phyloP scores from a whole-genome alignment of 2,113 vertebrate genomes.

The Maccullochella peelii region DNA sequence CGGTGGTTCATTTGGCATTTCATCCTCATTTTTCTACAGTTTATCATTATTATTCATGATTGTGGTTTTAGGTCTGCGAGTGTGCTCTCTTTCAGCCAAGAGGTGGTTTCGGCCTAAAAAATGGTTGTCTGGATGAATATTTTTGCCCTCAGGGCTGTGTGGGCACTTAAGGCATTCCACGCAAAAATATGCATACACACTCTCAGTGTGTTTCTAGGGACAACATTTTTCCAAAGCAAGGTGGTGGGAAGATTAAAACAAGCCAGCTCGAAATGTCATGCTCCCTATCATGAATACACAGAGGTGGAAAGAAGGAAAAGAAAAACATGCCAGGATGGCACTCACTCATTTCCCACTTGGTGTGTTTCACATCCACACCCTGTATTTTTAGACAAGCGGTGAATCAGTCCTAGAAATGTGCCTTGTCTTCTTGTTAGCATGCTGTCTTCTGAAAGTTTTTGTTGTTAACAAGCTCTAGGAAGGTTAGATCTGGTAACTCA shows the following conservation, averaged over 20 bases:
- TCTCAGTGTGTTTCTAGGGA: conserved; percentile 31
- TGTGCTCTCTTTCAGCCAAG: conserved; percentile 34
- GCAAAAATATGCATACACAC: conserved; percentile 1
- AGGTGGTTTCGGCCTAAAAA: conserved; percentile 31
- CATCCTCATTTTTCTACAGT: conserved; percentile 23
- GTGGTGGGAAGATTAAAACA: conserved; percentile 20
- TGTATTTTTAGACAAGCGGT: conserved; percentile 36
- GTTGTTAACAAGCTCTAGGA: background rate
- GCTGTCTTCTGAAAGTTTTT: background rate
- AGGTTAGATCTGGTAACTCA: background rate
- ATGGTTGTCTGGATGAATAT: conserved; percentile 42
- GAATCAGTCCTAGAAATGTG: conserved; percentile 10
- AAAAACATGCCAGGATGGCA: conserved; percentile 22
- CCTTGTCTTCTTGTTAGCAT: background rate
- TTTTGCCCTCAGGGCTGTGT: conserved; percentile 35
- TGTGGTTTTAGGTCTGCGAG: conserved; percentile 23
- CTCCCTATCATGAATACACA: conserved; percentile 18
- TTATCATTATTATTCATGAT: conserved; percentile 47
- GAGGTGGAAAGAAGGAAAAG: conserved; percentile 18
- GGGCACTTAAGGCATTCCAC: conserved; percentile 29
- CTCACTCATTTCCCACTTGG: conserved; percentile 1
- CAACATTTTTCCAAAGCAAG: conserved; percentile 38
- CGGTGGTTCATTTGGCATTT: conserved; percentile 23
- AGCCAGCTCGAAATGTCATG: conserved; percentile 7
- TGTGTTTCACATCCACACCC: conserved; percentile 48